These are phyloP conservation scores for Sturmia bella DNA, from an alignment of 2,888 invertebrate species.

Conservation along the genomic window DNA sequence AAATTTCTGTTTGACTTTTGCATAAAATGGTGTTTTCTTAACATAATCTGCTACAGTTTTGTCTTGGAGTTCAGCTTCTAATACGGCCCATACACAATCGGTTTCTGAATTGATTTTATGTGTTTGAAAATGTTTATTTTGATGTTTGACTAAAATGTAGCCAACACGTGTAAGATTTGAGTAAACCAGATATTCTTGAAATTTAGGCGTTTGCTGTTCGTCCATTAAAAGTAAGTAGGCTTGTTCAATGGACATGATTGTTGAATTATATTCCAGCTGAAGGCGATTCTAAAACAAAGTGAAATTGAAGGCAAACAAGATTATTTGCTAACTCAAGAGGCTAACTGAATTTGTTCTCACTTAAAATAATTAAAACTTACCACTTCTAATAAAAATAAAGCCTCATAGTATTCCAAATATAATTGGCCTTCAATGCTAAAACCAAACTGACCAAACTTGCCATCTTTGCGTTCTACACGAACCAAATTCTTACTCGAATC, in stretches of 20 bases:
- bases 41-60: slow-evolving; percentile 74
- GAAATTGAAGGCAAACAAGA: too few relatives aligned
- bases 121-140: slow-evolving; percentile 69
- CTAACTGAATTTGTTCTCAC: too few relatives aligned
- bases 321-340: too few relatives aligned
- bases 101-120: slow-evolving; percentile 58
- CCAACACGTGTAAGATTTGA: slow-evolving; percentile 78
- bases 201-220: slow-evolving; percentile 74
- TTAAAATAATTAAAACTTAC: slow-evolving; percentile 68
- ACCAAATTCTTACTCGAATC: slow-evolving; percentile 74
- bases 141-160: slow-evolving; percentile 77
- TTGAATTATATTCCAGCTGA: slow-evolving; percentile 76
- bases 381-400: slow-evolving; percentile 79
- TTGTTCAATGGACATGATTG: slow-evolving; percentile 78
- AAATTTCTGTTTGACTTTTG: slow-evolving; percentile 71
- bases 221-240: slow-evolving; percentile 78
- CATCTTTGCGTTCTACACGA: slow-evolving; percentile 77
- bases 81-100: slow-evolving; percentile 78
- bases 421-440: slow-evolving; percentile 74
- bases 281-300: slow-evolving; percentile 76
- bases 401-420: slow-evolving; percentile 78
- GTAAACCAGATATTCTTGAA: slow-evolving; percentile 78
- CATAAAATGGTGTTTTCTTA: slow-evolving; percentile 71
- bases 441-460: slow-evolving; percentile 79
- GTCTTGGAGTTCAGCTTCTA: slow-evolving; percentile 73